Percentiles rank a stretch among this genome's conserved stretches.
Evolutionary conservation across 2,113 vertebrate genomes (phyloP).

Genomic region (Onychostoma macrolepis): DNA sequence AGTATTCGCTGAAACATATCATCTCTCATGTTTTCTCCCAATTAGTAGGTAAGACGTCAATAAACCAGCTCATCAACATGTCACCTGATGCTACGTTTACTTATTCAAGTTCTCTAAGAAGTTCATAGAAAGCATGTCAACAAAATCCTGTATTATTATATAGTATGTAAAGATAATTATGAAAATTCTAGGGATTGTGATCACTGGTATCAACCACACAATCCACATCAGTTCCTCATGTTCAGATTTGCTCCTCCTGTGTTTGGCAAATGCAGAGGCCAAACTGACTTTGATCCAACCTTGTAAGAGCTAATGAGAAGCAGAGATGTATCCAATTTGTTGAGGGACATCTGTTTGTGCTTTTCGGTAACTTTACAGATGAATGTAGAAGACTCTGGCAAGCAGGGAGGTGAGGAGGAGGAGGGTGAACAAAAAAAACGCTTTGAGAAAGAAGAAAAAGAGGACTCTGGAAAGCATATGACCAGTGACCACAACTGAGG

Average conservation of each 20-base stretch:
- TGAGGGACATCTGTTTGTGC: constrained; percentile 59
- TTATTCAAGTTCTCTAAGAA: no score
- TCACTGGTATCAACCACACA: not conserved
- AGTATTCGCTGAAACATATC: no score
- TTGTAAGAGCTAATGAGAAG: constrained; percentile 51
- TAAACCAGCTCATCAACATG: no score
- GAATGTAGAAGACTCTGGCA: constrained; percentile 19
- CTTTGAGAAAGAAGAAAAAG: not conserved
- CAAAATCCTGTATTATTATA: no score
- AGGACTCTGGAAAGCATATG: not conserved
- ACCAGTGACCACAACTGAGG: not conserved
- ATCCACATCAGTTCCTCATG: not conserved
- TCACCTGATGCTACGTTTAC: no score
- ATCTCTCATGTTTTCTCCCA: no score
- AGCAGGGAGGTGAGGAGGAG: constrained; percentile 16
- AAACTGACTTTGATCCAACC: constrained; percentile 31
- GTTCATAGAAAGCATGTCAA: no score
- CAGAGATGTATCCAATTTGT: constrained; percentile 34
- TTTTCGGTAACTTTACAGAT: constrained; percentile 38
- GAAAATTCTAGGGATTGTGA: not conserved
- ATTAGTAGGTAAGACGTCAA: no score
- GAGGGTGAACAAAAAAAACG: not conserved
- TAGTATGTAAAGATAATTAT: not conserved
- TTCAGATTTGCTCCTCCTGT: constrained; percentile 10
- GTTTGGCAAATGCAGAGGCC: constrained; percentile 27